Base-by-base conservation (phyloP, 2,113 vertebrate genomes). In the Toxostoma redivivum region DNA sequence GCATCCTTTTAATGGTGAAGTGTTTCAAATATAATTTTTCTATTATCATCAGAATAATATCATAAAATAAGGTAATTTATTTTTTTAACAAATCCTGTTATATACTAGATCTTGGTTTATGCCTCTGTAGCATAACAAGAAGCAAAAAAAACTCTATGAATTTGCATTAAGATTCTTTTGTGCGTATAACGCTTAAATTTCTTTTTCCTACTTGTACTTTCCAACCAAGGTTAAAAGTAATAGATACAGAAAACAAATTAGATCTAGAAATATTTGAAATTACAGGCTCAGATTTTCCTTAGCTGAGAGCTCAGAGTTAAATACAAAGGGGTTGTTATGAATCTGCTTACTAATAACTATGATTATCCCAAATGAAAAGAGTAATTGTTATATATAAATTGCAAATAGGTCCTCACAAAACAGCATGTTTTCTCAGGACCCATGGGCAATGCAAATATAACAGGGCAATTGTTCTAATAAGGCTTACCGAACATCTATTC, bases 281-380 rank as follows among this genome's bases (percentile, higher is more conserved):
- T 30, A 45, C 33, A 67, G 64, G 13, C 58, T 86, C 28, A 67
- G 44, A 78, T 83, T 88, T 83, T 90, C 15, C 20, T 88, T 92
- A 77, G n/a, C 58, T 61, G 31, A 56, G 22, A 80, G 25, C 60
- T 95, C 78, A 77, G 50, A 73, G 28, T 83, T 83, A 81, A 90
- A 94, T 84, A 90, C 40, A 81, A 81, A 84, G n/a, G 21, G 11
- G 20, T 70, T 93, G 70, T 94, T 95, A 82, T 66, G 27, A 51
- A 89, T 95, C 42, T 85, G 56, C 83, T 74, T 84, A 30, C 48
- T 94, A 93, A 95, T 94, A 89, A 64, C 78, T 84, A 44, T 87
- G 76, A 83, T 94, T 96, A 92, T 76, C 65, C 50, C 10, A 77
- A 88, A 60, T 86, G 31, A 88, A 91, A 80, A 80, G 66, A 78